These are phyloP conservation scores for Callosobruchus maculatus DNA, from an alignment of 2,888 invertebrate species.

Conservation along the genomic window DNA sequence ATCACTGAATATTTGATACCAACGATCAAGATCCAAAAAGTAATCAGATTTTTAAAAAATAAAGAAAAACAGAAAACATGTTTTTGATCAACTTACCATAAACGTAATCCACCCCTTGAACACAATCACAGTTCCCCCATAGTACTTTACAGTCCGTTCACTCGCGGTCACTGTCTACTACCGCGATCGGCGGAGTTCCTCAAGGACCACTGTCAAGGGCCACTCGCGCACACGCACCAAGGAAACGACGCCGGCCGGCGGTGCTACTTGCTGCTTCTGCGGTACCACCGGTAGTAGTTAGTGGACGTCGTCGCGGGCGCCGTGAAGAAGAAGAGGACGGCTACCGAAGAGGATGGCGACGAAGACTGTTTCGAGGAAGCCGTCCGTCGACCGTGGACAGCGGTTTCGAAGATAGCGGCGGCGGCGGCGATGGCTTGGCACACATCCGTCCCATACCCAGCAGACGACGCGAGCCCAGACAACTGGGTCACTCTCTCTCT, in stretches of 20 bases:
- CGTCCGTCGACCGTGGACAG: background rate
- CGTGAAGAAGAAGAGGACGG: background rate
- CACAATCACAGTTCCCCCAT: too few species aligned
- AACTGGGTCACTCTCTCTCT: background rate
- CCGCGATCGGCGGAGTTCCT: background rate
- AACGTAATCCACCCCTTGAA: too few species aligned
- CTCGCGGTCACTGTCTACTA: background rate
- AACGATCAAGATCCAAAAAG: too few species aligned
- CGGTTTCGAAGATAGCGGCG: too few species aligned
- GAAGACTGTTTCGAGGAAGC: background rate
- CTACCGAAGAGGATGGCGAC: background rate
- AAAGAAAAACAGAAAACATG: too few species aligned
- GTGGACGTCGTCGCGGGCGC: background rate
- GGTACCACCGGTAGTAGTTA: background rate
- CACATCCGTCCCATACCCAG: background rate
- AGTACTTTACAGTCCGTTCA: background rate
- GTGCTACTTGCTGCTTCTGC: too few species aligned
- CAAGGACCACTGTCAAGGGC: background rate
- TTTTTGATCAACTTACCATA: too few species aligned
- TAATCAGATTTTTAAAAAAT: too few species aligned
- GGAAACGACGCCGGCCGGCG: background rate
- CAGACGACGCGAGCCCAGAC: background rate
- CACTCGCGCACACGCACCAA: background rate
- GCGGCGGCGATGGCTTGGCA: background rate
- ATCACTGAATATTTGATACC: too few species aligned